Evolutionary conservation across 2,113 vertebrate genomes (phyloP).

Genomic region (Erpornis zantholeuca): DNA sequence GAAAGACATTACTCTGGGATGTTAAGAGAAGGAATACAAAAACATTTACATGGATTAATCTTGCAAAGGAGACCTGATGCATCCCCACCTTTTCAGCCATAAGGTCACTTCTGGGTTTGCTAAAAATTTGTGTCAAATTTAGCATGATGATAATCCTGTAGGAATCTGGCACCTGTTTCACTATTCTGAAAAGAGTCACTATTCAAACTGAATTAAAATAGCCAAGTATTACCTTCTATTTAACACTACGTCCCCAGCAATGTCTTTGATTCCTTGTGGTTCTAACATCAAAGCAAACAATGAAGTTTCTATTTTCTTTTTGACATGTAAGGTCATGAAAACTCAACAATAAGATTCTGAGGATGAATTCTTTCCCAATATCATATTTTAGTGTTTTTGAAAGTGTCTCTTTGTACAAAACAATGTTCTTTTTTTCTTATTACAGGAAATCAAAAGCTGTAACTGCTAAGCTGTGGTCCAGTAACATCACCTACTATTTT

Average conservation of each 20-base stretch:
- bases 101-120: not conserved
- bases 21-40: not conserved
- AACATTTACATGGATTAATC: not conserved
- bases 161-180: not conserved
- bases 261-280: not conserved
- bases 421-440: not conserved
- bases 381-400: not conserved
- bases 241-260: not conserved
- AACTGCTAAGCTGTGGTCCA: not conserved
- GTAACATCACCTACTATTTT: constrained; percentile 27
- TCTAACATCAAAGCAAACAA: not conserved
- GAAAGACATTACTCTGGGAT: not conserved
- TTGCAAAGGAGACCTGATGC: not conserved
- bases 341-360: not conserved
- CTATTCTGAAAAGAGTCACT: not conserved
- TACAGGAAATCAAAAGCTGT: not conserved
- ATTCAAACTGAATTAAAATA: not conserved
- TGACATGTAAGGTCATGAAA: not conserved
- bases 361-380: not conserved
- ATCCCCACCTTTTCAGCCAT: not conserved
- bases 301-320: not conserved
- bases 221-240: not conserved
- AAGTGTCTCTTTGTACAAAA: not conserved
- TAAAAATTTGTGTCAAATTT: not conserved
- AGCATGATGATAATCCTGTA: not conserved